Evolutionary conservation across 2,113 vertebrate species (phyloP).

Genomic region (Eolophus roseicapilla): DNA sequence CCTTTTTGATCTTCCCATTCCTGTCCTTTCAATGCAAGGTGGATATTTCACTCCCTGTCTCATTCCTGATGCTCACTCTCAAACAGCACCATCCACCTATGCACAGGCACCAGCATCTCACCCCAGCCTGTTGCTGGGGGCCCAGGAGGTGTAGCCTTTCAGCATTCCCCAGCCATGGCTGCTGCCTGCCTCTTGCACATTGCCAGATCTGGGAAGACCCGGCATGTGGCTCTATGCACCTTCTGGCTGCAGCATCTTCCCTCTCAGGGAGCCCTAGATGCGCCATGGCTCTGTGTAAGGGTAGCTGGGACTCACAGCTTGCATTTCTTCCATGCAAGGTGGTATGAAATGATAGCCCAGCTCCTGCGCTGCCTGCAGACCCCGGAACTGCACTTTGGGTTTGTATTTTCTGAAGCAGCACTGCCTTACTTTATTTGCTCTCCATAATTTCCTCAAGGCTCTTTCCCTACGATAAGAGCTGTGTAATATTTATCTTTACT

Average conservation of each 20-base stretch:
- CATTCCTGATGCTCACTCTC: accelerated
- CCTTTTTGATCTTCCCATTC: background rate
- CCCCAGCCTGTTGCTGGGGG: background rate
- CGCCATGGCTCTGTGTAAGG: accelerated
- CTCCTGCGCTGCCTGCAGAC: accelerated
- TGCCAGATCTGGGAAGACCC: background rate
- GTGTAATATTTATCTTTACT: background rate
- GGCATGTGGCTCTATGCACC: accelerated
- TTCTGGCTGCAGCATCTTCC: accelerated
- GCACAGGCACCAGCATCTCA: too few relatives aligned
- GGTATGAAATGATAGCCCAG: background rate
- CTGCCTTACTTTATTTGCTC: background rate
- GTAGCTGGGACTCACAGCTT: background rate
- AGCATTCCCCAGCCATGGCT: accelerated
- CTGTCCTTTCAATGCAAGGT: background rate
- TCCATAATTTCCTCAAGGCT: background rate
- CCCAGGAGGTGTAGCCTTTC: accelerated
- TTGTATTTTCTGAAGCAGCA: background rate
- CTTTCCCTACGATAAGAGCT: background rate
- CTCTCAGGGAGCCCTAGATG: accelerated
- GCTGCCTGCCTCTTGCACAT: accelerated
- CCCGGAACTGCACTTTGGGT: accelerated
- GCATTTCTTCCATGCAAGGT: background rate
- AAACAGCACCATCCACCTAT: accelerated
- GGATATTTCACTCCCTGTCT: background rate